These are phyloP conservation scores for Hyposoter dolosus DNA, from an alignment of 2,888 invertebrate genomes.

Conservation along the genomic window DNA sequence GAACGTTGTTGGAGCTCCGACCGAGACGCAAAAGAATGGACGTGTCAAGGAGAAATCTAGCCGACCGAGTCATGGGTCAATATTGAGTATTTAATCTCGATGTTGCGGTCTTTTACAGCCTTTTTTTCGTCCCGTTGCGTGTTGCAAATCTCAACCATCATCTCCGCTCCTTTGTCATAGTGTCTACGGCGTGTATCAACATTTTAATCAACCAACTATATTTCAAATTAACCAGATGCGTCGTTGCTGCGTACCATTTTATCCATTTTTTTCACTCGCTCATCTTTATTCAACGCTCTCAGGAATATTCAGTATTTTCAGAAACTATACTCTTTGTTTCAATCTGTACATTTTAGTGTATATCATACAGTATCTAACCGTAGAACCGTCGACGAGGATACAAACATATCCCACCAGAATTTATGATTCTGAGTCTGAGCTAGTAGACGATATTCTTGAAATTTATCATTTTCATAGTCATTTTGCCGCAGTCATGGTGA, in stretches of 20 bases:
- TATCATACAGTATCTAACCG: neutral
- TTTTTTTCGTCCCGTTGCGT: slow-evolving; percentile 17
- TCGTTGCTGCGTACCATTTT: slow-evolving; percentile 35
- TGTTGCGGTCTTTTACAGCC: slow-evolving; percentile 43
- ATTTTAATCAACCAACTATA: slow-evolving; percentile 27
- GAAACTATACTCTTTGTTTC: slow-evolving; percentile 24
- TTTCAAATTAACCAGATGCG: slow-evolving; percentile 49
- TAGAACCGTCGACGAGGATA: neutral
- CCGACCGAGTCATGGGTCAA: slow-evolving; percentile 81
- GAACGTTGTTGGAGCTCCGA: slow-evolving; percentile 73
- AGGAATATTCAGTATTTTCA: slow-evolving; percentile 59
- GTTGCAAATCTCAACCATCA: slow-evolving; percentile 36
- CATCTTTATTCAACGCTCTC: slow-evolving; percentile 36
- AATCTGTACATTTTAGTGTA: slow-evolving; percentile 21
- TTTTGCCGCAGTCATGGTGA: neutral
- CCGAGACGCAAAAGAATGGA: slow-evolving; percentile 73
- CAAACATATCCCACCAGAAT: neutral
- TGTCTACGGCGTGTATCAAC: slow-evolving; percentile 44
- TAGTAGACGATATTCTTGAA: neutral
- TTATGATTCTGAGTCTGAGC: neutral
- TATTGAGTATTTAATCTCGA: slow-evolving; percentile 80
- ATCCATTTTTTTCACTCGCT: slow-evolving; percentile 17
- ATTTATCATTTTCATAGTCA: neutral
- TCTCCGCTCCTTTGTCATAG: slow-evolving; percentile 52
- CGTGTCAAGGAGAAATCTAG: slow-evolving; percentile 74